phyloP scores from a whole-genome alignment of 2,888 invertebrate genomes.

The Archips xylosteana region DNA sequence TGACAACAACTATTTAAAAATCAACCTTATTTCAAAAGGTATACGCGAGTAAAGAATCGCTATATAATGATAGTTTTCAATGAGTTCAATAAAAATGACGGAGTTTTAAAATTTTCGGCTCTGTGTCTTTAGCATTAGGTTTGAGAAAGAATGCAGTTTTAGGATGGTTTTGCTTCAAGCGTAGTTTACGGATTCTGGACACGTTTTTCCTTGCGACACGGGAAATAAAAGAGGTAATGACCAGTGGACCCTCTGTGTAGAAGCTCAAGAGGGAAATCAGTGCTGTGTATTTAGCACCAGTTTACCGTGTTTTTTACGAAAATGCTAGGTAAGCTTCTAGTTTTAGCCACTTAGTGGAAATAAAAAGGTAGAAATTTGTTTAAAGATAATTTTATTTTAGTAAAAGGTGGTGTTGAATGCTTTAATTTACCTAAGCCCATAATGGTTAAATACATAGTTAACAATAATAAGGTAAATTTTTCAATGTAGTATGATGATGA shows the following conservation, averaged over 20 bases:
- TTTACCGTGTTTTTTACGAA: neutral
- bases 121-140: neutral
- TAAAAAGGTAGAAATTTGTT: no score
- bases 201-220: constrained; percentile 61
- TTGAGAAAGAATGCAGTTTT: constrained; percentile 41
- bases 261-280: constrained; percentile 29
- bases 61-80: constrained; percentile 5
- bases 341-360: no score
- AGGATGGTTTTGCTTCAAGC: constrained; percentile 58
- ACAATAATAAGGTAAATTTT: no score
- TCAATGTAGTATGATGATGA: no score
- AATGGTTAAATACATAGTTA: no score
- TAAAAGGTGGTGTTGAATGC: no score
- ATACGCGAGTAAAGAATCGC: constrained; percentile 7
- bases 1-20: constrained; percentile 39
- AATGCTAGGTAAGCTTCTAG: neutral
- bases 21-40: constrained; percentile 42
- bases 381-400: no score
- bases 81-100: neutral
- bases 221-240: constrained; percentile 61
- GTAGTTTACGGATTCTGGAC: constrained; percentile 62
- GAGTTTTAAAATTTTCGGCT: neutral
- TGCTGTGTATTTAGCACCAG: constrained; percentile 4
- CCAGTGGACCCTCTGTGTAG: constrained; percentile 44
- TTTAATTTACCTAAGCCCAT: no score